Evolutionary conservation across 2,888 invertebrate genomes (phyloP), one percentile per base, ranked within the genome.

Genomic region (Spisula solida): DNA sequence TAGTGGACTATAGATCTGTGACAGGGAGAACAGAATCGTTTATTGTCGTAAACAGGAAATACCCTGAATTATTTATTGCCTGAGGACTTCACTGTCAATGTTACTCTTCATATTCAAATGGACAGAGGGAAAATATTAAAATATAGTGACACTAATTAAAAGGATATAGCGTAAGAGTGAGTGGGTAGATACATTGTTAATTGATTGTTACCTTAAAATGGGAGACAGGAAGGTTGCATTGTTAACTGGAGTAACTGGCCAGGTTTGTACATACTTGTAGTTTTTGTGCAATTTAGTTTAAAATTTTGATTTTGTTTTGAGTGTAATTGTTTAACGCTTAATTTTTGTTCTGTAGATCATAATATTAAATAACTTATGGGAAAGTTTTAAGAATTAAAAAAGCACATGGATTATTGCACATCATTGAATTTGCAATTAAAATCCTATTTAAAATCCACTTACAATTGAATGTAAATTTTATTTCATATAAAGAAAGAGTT

Each of bases 231-330:
- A 97, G 94, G 97, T 99, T 82, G 99, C 99, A 18, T 97, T 99
- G 88, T 98, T 99, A 95, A 99, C 99, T 90, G 99, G 99, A 93
- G 99, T 99, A 91, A 99, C 99, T 70, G 99, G 99, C 56, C 99
- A 99, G 98, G 99, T 99, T 80, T 48, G 56, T 81, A n/a, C n/a
- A n/a, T n/a, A n/a, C n/a, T 41, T 79, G 29, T 48, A 66, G 10
- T 25, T 48, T 48, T 48, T 80, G 18, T 75, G 14, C n/a, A n/a
- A n/a, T n/a, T n/a, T n/a, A n/a, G n/a, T n/a, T n/a, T 75, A 1
- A 31, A 31, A 34, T 75, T 16, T 10, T 31, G 34, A 34, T 29
- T 1, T 18, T 16, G 31, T 75, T 31, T 34, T 34, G 4, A 34
- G 2, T 25, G 20, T 20, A 20, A 6, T 56, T 10, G 25, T 6